Evolutionary conservation across 2,797 vertebrate species (phyloP), one percentile per base, ranked within the genome.

Genomic region (Sphenodon punctatus): DNA sequence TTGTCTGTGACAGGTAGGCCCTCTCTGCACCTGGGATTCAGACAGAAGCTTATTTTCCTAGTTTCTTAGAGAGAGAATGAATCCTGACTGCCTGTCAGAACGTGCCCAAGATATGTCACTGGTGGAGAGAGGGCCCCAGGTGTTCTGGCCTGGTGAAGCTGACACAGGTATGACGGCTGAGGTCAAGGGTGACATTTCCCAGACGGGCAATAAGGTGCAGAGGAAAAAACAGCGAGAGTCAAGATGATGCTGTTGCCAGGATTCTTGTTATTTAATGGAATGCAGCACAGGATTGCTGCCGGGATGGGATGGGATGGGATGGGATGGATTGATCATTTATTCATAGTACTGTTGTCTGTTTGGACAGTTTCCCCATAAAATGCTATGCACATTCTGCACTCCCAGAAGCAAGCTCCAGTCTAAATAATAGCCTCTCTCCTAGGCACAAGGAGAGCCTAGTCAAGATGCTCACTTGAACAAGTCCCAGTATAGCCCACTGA

Each of bases 1-100:
- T 89, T 90, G 84, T 19, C 85, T 92, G 63, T 87, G 88, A 92
- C 90, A 94, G 75, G 65, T 72, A 83, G 77, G 72, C 70, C 53
- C 61, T 75, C 61, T 80, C 77, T 60, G 81, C 90, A 90, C 75
- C 89, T 92, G 89, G 77, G 86, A 86, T 90, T 92, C 88, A 78
- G 82, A 73, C 12, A 5, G 22, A 72, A 90, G 75, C 73, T 84
- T 89, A 86, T 92, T 90, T 83, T 81, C 70, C 78, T 60, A 27
- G 48, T 84, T 84, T 85, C 78, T 88, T 82, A 8, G 0, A 82
- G 71, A 91, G 79, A 88, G 88, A 80, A 68, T 82, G 85, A 93
- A 77, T 88, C 84, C 86, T 90, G 88, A 93, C 88, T 90, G 83
- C 69, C 77, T 94, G 91, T 90, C 91, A 93, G n/a, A 1, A 0